Conservation (phyloP, 1,140 invertebrate genomes). For the Colletes gigas region DNA sequence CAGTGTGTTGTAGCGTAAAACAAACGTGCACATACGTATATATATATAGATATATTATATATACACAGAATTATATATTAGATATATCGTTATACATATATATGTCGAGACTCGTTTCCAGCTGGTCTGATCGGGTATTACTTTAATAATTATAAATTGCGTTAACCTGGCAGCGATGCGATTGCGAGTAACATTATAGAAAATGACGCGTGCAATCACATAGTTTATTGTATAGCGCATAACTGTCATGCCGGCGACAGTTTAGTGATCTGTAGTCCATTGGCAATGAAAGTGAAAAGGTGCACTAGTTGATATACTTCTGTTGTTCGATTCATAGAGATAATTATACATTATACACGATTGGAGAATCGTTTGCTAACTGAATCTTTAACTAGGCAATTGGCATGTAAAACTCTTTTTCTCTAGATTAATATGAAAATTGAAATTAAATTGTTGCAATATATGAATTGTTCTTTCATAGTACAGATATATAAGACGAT, state of each 20-base stretch:
- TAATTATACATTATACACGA: slow-evolving; percentile 15
- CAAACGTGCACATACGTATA: slow-evolving; percentile 48
- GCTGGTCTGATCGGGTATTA: slow-evolving; percentile 77
- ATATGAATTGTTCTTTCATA: not conserved
- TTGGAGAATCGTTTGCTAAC: not conserved
- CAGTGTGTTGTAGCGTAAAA: slow-evolving; percentile 64
- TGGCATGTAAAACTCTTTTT: not conserved
- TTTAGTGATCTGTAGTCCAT: slow-evolving; percentile 12
- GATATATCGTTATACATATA: slow-evolving; percentile 57
- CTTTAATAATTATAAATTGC: slow-evolving; percentile 62
- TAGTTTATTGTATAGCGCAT: slow-evolving; percentile 57
- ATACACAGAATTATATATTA: slow-evolving; percentile 58
- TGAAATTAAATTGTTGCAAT: not conserved
- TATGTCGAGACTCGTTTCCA: slow-evolving; percentile 77
- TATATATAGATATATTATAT: slow-evolving; percentile 61
- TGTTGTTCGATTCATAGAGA: slow-evolving; percentile 27
- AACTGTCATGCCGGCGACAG: slow-evolving; percentile 31
- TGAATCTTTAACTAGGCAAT: not conserved
- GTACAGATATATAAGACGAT: slow-evolving; percentile 1
- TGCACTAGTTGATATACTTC: slow-evolving; percentile 21
- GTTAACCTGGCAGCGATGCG: slow-evolving; percentile 61
- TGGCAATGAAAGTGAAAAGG: slow-evolving; percentile 15
- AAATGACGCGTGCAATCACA: slow-evolving; percentile 42
- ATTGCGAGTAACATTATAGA: slow-evolving; percentile 46
- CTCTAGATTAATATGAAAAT: not conserved